Conservation (phyloP, 2,113 vertebrate genomes). For the Eurypyga helias region DNA sequence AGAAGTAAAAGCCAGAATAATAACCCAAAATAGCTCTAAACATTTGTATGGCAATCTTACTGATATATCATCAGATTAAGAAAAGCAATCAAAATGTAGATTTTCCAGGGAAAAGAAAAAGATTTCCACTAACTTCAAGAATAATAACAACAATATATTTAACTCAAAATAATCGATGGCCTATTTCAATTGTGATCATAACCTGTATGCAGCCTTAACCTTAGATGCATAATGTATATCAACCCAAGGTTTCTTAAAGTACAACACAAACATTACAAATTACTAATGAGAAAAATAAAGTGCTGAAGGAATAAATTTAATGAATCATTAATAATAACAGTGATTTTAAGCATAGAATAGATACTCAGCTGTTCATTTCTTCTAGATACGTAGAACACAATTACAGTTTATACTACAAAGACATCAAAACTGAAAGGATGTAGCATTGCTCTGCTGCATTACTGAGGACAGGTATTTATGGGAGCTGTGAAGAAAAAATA, state of each 20-base stretch:
- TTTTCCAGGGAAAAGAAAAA: no score
- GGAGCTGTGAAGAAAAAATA: background rate
- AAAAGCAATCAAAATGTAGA: background rate
- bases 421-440: background rate
- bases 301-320: background rate
- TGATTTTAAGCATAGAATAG: background rate
- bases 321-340: background rate
- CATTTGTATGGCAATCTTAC: background rate
- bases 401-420: background rate
- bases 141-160: background rate
- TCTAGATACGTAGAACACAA: rapidly evolving
- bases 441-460: background rate
- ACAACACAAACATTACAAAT: background rate
- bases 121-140: no score
- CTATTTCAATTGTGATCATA: background rate
- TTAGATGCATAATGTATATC: background rate
- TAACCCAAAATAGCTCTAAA: background rate
- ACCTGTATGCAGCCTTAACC: background rate
- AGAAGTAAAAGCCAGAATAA: background rate
- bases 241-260: background rate
- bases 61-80: background rate
- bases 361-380: background rate
- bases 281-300: background rate
- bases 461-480: background rate
- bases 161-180: background rate